Percentiles rank a stretch among this genome's conserved stretches.
Conservation (phyloP, 2,888 invertebrate species). For the Phania funesta region DNA sequence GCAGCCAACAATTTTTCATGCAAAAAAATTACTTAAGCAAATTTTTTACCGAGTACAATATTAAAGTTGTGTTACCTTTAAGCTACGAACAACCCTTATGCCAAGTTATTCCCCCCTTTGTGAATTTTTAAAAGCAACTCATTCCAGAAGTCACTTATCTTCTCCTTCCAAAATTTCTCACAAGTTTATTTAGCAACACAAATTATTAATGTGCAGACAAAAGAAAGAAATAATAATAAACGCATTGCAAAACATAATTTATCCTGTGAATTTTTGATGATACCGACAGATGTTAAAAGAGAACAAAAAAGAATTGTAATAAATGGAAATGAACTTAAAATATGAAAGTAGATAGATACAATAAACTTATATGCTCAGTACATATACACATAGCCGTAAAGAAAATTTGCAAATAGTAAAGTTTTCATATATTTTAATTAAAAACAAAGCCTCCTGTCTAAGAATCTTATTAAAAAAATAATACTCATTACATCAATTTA, state of each 20-base stretch:
- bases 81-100: not conserved
- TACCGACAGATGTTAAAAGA: constrained; percentile 46
- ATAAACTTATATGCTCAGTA: too few relatives aligned
- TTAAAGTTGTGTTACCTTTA: not conserved
- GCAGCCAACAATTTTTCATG: too few relatives aligned
- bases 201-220: constrained; percentile 49
- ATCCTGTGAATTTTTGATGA: constrained; percentile 63
- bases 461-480: too few relatives aligned
- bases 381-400: too few relatives aligned
- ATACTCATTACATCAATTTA: too few relatives aligned
- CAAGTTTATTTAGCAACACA: constrained; percentile 45
- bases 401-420: too few relatives aligned
- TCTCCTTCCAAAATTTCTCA: not conserved
- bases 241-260: constrained; percentile 32
- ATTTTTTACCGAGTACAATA: too few relatives aligned
- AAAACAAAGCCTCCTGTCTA: too few relatives aligned
- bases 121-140: not conserved
- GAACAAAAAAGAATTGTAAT: not conserved
- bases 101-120: not conserved
- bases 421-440: too few relatives aligned
- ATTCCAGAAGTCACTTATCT: not conserved
- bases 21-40: too few relatives aligned
- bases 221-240: constrained; percentile 10
- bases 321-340: not conserved
- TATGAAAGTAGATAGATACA: not conserved